A percentile compares a stretch with the other conserved stretches of the same genome.
Evolutionary conservation across 64 coral and sea anemone genomes (phyloP).

Genomic region (Dendrophyllia cribrosa): DNA sequence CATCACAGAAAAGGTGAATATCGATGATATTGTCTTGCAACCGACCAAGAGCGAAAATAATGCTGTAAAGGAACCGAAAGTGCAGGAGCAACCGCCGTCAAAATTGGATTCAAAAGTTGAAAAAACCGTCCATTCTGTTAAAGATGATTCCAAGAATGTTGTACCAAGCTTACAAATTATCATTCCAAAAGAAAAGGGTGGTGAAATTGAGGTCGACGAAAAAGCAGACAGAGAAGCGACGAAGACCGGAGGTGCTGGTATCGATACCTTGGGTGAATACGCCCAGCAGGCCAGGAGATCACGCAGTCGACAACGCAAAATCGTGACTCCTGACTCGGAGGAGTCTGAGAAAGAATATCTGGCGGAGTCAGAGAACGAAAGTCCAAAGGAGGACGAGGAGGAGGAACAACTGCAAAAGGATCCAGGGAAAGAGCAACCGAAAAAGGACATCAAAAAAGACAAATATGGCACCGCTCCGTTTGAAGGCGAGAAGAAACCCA

Average conservation of each 20-base stretch:
- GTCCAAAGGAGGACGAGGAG: background rate
- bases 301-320: conserved; percentile 85
- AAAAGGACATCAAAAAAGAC: conserved; percentile 82
- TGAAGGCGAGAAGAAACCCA: conserved; percentile 67
- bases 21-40: conserved; percentile 30
- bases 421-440: conserved; percentile 32
- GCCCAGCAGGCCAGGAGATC: conserved; percentile 86
- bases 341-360: conserved; percentile 72
- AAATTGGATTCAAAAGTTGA: background rate
- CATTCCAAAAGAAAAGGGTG: conserved; percentile 28
- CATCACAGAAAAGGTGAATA: conserved; percentile 29
- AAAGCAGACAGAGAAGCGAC: conserved; percentile 10
- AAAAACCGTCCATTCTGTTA: background rate
- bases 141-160: background rate
- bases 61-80: background rate
- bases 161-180: conserved; percentile 31
- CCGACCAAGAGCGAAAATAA: background rate
- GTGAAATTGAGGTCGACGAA: conserved; percentile 20
- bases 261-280: conserved; percentile 88
- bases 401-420: conserved; percentile 3
- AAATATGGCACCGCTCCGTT: conserved; percentile 71
- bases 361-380: background rate
- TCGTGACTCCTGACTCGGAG: conserved; percentile 84
- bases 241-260: conserved; percentile 50
- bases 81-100: background rate